phyloP scores from a whole-genome alignment of 2,113 vertebrate genomes.

The Gasterosteus nipponicus region DNA sequence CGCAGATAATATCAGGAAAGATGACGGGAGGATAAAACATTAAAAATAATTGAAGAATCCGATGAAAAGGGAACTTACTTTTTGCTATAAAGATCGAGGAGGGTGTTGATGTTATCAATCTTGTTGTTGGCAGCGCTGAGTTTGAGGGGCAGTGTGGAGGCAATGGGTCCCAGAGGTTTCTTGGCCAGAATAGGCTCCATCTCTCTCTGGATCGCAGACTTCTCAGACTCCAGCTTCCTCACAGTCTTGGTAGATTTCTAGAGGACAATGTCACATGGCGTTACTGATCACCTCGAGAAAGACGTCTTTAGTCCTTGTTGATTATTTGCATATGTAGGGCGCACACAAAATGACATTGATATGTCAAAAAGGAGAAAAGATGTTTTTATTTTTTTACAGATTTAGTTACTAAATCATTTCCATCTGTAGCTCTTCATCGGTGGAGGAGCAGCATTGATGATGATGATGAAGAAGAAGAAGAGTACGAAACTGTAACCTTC shows the following conservation, averaged over 20 bases:
- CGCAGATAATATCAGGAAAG: background rate
- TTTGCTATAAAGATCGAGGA: constrained; percentile 86
- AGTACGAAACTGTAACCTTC: background rate
- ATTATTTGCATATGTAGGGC: background rate
- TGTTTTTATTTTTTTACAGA: background rate
- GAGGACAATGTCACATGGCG: background rate
- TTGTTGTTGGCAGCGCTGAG: constrained; percentile 86
- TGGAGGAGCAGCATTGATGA: background rate
- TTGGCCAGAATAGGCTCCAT: constrained; percentile 84
- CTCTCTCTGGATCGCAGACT: constrained; percentile 83
- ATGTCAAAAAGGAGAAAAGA: background rate
- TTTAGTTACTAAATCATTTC: background rate
- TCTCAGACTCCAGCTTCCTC: constrained; percentile 85
- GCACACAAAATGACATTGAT: background rate
- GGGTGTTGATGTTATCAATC: constrained; percentile 80
- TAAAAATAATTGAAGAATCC: background rate
- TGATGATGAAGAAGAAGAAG: background rate
- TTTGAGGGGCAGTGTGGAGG: constrained; percentile 83
- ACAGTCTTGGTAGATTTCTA: constrained; percentile 82
- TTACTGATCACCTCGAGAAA: background rate
- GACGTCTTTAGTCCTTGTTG: background rate
- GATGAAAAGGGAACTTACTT: constrained; percentile 81
- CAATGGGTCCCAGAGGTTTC: constrained; percentile 75
- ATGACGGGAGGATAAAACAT: no score
- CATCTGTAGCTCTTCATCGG: background rate